Base-by-base conservation (phyloP, 1,140 invertebrate species). In the Drosophila sucinea region DNA sequence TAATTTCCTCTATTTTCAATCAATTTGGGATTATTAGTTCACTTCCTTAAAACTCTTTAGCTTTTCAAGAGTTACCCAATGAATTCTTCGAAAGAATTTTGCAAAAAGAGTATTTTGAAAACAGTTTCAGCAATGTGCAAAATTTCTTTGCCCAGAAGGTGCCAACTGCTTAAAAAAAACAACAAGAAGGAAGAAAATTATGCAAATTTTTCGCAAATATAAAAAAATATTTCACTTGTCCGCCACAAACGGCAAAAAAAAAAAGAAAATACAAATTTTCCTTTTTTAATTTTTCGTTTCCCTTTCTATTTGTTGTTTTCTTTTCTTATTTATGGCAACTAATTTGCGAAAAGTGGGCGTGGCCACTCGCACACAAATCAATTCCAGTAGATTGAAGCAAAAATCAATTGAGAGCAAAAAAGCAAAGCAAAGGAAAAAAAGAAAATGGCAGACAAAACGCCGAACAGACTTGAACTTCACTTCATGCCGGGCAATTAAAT, bases 361-460 rank as follows among this genome's bases (percentile, higher is more conserved):
- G 84, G 83, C 84, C 60, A 65, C 67, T 87, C 72, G 69, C 54
- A 68, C 73, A 87, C 83, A 87, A 87, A 87, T 87, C 83, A 87
- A 87, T 87, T 87, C 83, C 83, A 87, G 70, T 89, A 87, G 84
- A 87, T 87, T 87, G 84, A 83, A 87, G 79, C 83, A 79, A 78
- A 60, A 87, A 87, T 87, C 83, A 87, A 89, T 87, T 87, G 83
- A 70, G 69, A 57, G 61, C 64, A 65, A 69, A 66, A 58, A 62
- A 35, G 25, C 1, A 23, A 51, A 40, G 62, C 1, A 41, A 35
- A 51, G 25, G 51, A n/a, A 27, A 40, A 30, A n/a, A 17, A n/a
- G 7, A 61, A 61, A 75, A 64, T 63, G 35, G 56, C 64, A 67
- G 51, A 35, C 55, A 76, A 60, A 41, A 57, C 58, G 44, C 30